These are phyloP conservation scores for Anoncus sp. DNA, from an alignment of 2,888 invertebrate species.

Conservation along the genomic window DNA sequence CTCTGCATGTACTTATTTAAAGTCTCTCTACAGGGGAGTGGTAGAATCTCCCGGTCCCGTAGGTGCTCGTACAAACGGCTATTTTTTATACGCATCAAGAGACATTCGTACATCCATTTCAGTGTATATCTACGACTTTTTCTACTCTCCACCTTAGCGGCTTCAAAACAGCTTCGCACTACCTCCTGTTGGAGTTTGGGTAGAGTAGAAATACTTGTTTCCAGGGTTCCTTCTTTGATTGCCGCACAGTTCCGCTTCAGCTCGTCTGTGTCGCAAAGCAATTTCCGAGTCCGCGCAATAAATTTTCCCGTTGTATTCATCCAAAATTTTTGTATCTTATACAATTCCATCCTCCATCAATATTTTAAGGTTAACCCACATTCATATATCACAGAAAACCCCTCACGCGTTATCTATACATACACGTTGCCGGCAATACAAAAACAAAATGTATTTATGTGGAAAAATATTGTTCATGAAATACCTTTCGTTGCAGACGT, in stretches of 20 bases:
- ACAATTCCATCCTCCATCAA: too few relatives aligned
- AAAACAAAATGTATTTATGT: too few relatives aligned
- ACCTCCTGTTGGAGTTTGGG: conserved; percentile 1
- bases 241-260: conserved; percentile 2
- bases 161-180: conserved; percentile 13
- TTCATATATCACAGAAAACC: too few relatives aligned
- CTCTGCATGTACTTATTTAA: conserved; percentile 4
- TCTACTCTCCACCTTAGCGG: conserved; percentile 1
- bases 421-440: too few relatives aligned
- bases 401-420: too few relatives aligned
- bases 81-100: conserved; percentile 26
- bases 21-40: conserved; percentile 12
- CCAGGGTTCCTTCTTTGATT: background rate
- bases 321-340: too few relatives aligned
- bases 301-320: too few relatives aligned
- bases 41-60: conserved; percentile 13
- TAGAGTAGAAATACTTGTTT: background rate
- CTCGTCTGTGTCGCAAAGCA: background rate
- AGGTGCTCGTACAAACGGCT: conserved; percentile 11
- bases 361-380: too few relatives aligned
- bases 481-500: too few relatives aligned
- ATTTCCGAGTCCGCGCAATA: background rate
- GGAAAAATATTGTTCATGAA: too few relatives aligned
- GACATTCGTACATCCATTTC: conserved; percentile 13
- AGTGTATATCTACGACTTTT: background rate